Evolutionary conservation across 1,140 invertebrate species (phyloP), one percentile per base, ranked within the genome.

Genomic region (Paramacrobiotus metropolitanus): DNA sequence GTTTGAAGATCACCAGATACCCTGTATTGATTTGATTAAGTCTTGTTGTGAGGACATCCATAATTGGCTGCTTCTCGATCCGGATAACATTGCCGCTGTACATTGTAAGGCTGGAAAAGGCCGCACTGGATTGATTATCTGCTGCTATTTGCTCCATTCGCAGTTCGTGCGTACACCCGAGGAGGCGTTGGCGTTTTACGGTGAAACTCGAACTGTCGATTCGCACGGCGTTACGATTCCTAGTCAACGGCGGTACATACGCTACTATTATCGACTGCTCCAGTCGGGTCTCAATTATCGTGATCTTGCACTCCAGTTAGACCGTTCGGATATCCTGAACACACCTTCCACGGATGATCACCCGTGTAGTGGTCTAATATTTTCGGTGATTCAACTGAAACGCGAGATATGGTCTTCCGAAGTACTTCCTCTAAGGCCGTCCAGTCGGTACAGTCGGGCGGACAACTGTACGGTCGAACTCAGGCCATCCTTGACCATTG

Each of bases 121-220:
- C 31, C 64, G 74, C 30, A 75, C 74, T 29, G 74, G 74, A 21
- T 72, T 74, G 0, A 75, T 75, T 71, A 73, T 75, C 30, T 75
- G 72, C 67, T 68, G 71, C 0, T 74, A 74, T 62, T 65, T 75
- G 64, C 63, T 75, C 28, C 69, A 55, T 24, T 15, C 64, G 68
- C 59, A 59, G 66, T 15, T 65, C 66, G 30, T 71, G 69, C 62
- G 62, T 62, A 31, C 67, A 62, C 64, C 71, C 30, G 66, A 67
- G 9, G 66, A 67, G 21, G 72, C 71, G 4, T 62, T 74, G 3
- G 65, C 65, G 30, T 70, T 68, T 64, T 74, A 74, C 66, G 71
- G 70, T 21, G 62, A 69, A 63, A 68, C 69, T 21, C 66, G 73
- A 62, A 74, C 73, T 29, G 68, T 68, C 59, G 70, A 74, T 67